Evolutionary conservation across 2,113 vertebrate species (phyloP), one percentile per base, ranked within the genome.

Genomic region (Spermophilus dauricus): DNA sequence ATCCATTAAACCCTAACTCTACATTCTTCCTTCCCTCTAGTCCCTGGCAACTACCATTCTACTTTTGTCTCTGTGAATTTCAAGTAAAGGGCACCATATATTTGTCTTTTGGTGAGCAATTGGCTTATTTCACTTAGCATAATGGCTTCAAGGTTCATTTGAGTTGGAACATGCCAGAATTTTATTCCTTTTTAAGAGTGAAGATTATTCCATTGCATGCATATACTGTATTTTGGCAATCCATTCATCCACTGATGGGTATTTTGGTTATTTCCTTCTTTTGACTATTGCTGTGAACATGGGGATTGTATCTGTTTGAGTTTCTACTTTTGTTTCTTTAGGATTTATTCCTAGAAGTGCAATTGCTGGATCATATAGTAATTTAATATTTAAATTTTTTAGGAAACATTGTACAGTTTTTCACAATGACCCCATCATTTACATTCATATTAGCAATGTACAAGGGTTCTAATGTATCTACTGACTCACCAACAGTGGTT

Each of bases 11-110:
- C 34, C 58, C 7, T 30, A 86, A 82, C 10, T 53, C 20, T 34
- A 17, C 34, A 42, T 45, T 63, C 61, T 56, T 24, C 42, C 1
- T 16, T 22, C 20, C 56, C 34, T 51, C 30, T 8, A 75, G 34
- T 69, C 5, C 20, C 26, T 69, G 77, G 28, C 28, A 67, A 58
- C 56, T 26, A 37, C 58, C 7, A 9, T 82, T 95, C 48, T 92
- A 8, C 53, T 82, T 75, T 90, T 86, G 86, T 94, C 72, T 65
- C n/a, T 51, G 48, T 96, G 96, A 82, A 61, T 93, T 82, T 75
- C 39, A 53, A 58, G 11, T 58, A 75, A 75, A 28, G 69, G 58
- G 67, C 67, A 53, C 69, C 61, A 69, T 85, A 5, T 48, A 53
- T 82, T 82, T 95, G 32, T 77, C 32, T 17, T 81, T 56, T 56